These are phyloP conservation scores for Hippocampus comes DNA, from an alignment of 2,113 vertebrate species.

Conservation along the genomic window DNA sequence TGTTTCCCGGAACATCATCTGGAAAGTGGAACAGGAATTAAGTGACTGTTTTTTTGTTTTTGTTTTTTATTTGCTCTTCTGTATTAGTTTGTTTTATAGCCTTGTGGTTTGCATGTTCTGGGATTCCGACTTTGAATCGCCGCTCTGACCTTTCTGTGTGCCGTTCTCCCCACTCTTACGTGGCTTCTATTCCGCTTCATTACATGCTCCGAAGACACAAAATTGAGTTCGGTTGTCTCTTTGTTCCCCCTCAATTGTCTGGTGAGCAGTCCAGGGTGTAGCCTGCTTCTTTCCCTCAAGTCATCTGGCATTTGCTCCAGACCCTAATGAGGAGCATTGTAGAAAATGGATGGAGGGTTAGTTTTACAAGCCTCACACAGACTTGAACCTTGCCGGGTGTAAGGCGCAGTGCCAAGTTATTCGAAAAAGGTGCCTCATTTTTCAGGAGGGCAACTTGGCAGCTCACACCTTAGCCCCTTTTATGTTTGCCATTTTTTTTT, in stretches of 20 bases:
- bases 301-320: neutral
- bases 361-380: neutral
- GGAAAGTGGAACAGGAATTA: neutral
- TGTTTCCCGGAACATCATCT: neutral
- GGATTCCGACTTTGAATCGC: too few relatives aligned
- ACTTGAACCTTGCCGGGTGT: neutral
- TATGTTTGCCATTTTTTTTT: slow-evolving; percentile 34
- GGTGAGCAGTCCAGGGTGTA: neutral
- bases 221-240: neutral
- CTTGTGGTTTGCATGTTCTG: too few relatives aligned
- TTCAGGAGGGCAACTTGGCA: slow-evolving; percentile 19
- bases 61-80: too few relatives aligned
- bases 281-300: neutral
- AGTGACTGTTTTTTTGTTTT: too few relatives aligned
- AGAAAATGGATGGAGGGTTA: neutral
- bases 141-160: too few relatives aligned
- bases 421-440: neutral
- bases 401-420: neutral
- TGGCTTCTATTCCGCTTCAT: too few relatives aligned
- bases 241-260: neutral
- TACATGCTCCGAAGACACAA: too few relatives aligned
- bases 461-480: slow-evolving; percentile 9
- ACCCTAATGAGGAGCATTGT: neutral
- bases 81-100: too few relatives aligned
- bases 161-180: too few relatives aligned